Evolutionary conservation across 2,888 invertebrate species (phyloP).

Genomic region (Rhingia campestris): DNA sequence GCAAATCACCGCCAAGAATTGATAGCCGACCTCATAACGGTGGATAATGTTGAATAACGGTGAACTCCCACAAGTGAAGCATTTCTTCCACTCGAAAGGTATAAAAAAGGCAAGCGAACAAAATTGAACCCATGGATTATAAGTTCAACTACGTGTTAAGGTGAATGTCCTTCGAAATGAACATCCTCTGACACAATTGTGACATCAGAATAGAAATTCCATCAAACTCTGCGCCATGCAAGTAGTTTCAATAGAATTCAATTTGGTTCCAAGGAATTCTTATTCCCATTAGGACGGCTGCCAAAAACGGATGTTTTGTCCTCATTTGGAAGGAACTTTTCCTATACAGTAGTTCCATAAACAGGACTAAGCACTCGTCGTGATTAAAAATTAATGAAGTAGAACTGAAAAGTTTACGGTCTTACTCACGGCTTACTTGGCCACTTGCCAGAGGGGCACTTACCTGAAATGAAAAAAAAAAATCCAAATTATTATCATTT

Average conservation of each 20-base stretch:
- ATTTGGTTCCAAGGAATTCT: constrained; percentile 32
- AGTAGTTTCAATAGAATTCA: constrained; percentile 27
- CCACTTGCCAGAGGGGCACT: constrained; percentile 49
- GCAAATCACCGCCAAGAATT: constrained; percentile 46
- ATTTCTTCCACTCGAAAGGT: constrained; percentile 59
- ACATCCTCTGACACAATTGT: constrained; percentile 44
- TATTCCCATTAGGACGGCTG: constrained; percentile 53
- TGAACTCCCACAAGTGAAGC: constrained; percentile 62
- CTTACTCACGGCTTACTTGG: constrained; percentile 53
- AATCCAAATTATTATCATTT: constrained; percentile 1
- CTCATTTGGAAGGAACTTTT: constrained; percentile 27
- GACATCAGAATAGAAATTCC: constrained; percentile 26
- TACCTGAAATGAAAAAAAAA: constrained; percentile 43
- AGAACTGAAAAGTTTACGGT: constrained; percentile 21
- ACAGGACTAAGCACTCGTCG: constrained; percentile 13
- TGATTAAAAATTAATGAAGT: constrained; percentile 56
- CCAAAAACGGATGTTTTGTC: constrained; percentile 52
- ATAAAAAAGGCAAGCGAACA: constrained; percentile 22
- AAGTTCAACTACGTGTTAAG: constrained; percentile 38
- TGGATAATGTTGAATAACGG: background rate
- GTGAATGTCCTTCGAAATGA: constrained; percentile 53
- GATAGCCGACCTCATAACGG: constrained; percentile 40
- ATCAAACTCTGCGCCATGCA: constrained; percentile 17
- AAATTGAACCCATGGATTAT: constrained; percentile 46
- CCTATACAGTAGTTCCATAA: background rate